Evolutionary conservation across 2,797 vertebrate species (phyloP).

Genomic region (Arnoldichthys spilopterus): DNA sequence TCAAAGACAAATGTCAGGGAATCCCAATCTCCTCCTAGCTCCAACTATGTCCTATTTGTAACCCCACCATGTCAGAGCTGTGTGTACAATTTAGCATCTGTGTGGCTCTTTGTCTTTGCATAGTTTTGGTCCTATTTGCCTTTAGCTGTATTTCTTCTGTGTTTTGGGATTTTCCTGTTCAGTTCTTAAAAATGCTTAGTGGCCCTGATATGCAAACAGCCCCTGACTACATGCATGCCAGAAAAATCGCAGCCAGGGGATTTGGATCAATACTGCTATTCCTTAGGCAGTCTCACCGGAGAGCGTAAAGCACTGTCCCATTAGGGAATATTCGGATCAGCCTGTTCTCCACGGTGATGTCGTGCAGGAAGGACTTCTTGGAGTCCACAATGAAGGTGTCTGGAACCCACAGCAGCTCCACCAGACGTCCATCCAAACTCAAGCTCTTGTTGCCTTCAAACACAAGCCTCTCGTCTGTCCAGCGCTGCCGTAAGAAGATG

Average conservation of each 20-base stretch:
- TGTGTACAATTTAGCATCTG: background rate
- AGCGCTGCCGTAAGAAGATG: conserved; percentile 90
- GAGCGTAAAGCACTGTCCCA: conserved; percentile 88
- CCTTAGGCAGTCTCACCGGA: conserved; percentile 75
- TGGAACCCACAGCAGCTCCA: conserved; percentile 91
- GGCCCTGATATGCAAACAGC: too few relatives aligned
- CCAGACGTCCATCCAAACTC: conserved; percentile 89
- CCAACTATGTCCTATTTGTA: background rate
- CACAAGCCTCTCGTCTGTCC: conserved; percentile 89
- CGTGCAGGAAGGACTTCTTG: conserved; percentile 91
- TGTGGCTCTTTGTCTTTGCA: background rate
- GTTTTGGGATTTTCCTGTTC: background rate
- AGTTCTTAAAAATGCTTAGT: background rate
- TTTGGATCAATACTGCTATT: background rate
- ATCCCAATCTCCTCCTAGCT: background rate
- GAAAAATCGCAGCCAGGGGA: too few relatives aligned
- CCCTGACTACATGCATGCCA: too few relatives aligned
- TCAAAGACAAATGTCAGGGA: background rate
- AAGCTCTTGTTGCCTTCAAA: conserved; percentile 91
- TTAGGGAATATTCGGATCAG: conserved; percentile 93
- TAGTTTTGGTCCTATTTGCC: too few relatives aligned
- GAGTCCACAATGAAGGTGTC: conserved; percentile 94
- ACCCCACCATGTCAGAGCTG: background rate
- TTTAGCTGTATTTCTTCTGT: too few relatives aligned
- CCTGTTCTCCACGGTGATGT: conserved; percentile 91